Evolutionary conservation across 2,113 vertebrate genomes (phyloP).

Genomic region (Bos indicus): DNA sequence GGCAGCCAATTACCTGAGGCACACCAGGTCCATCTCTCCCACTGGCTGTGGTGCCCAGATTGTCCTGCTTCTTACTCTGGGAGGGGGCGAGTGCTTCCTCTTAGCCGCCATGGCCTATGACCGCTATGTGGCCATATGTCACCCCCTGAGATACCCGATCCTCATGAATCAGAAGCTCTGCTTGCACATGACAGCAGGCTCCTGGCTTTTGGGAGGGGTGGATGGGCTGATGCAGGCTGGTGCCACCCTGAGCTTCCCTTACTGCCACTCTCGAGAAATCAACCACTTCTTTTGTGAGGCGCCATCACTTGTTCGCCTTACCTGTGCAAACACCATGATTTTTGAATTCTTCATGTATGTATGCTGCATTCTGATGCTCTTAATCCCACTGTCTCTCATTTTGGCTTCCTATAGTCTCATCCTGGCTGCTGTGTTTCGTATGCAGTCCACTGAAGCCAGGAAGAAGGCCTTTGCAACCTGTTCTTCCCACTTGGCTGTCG

Average conservation of each 20-base stretch:
- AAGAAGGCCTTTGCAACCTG: background rate
- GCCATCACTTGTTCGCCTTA: background rate
- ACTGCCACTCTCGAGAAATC: background rate
- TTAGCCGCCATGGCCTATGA: background rate
- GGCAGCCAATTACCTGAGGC: background rate
- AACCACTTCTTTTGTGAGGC: slow-evolving; percentile 25
- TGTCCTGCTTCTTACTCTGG: too few relatives aligned
- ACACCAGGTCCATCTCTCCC: background rate
- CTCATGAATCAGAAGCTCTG: background rate
- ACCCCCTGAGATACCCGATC: too few relatives aligned
- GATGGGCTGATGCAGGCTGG: background rate
- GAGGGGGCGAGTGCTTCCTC: background rate
- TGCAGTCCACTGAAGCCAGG: background rate
- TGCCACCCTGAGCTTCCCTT: background rate
- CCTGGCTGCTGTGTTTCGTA: background rate
- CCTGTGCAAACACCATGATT: background rate
- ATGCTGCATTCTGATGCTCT: background rate
- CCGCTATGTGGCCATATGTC: too few relatives aligned
- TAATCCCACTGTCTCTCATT: background rate
- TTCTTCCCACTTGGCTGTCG: background rate
- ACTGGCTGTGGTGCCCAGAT: background rate
- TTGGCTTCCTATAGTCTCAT: background rate
- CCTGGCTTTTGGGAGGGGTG: background rate
- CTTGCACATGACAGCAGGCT: background rate
- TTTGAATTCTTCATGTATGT: slow-evolving; percentile 9